phyloP scores from a whole-genome alignment of 35 echinoderm and acorn worm genomes.

The Apostichopus parvimensis region DNA sequence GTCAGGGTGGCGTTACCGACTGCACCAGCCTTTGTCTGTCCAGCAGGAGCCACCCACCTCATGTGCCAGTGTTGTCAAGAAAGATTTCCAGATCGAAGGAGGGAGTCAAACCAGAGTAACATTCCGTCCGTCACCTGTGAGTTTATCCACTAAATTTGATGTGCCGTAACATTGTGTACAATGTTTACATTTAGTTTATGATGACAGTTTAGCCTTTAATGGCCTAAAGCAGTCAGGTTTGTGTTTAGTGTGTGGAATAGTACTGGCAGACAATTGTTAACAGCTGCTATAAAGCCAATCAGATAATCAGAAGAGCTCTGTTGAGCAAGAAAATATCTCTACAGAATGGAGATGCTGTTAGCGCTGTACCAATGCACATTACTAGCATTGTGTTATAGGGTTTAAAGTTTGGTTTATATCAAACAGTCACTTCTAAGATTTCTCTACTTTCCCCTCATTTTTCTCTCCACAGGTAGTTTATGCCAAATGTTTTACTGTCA shows the following conservation, averaged over 20 bases:
- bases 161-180: not conserved
- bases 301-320: too few relatives aligned
- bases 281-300: not conserved
- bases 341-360: too few relatives aligned
- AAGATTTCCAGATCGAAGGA: slow-evolving; percentile 67
- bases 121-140: slow-evolving; percentile 78
- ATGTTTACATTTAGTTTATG: not conserved
- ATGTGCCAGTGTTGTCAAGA: slow-evolving; percentile 74
- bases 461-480: slow-evolving; percentile 60
- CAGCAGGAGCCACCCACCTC: slow-evolving; percentile 45
- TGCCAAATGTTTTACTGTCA: slow-evolving; percentile 77
- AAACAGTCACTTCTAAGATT: not conserved
- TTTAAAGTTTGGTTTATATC: too few relatives aligned
- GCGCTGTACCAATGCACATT: too few relatives aligned
- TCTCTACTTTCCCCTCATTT: not conserved
- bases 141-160: not conserved
- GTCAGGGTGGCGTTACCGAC: slow-evolving; percentile 12
- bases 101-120: not conserved
- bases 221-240: too few relatives aligned
- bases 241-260: too few relatives aligned
- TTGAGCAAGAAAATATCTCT: too few relatives aligned
- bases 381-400: too few relatives aligned
- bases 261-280: too few relatives aligned
- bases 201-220: not conserved
- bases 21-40: slow-evolving; percentile 60